These are phyloP conservation scores for Dorcus hopei DNA, from an alignment of 2,888 invertebrate genomes.

Conservation along the genomic window DNA sequence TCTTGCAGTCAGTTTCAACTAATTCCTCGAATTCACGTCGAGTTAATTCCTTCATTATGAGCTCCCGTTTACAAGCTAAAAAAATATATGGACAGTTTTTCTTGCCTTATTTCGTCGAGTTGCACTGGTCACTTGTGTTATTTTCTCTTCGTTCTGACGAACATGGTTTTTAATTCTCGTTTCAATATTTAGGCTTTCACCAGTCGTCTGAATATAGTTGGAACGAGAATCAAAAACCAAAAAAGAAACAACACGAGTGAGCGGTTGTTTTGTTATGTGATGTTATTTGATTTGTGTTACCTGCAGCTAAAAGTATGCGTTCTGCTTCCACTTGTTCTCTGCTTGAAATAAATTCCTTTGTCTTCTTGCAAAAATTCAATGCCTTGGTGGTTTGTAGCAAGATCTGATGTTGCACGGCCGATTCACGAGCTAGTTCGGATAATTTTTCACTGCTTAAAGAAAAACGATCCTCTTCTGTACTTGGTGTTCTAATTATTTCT, in stretches of 20 bases:
- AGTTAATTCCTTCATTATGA: constrained; percentile 24
- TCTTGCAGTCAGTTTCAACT: constrained; percentile 1
- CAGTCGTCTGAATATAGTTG: no score
- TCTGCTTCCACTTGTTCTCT: constrained; percentile 36
- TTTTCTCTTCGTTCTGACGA: no score
- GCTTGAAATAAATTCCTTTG: constrained; percentile 16
- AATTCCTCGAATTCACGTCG: constrained; percentile 18
- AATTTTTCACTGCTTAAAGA: not conserved
- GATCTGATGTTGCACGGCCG: constrained; percentile 35
- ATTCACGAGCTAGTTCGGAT: constrained; percentile 15
- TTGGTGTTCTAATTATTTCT: not conserved
- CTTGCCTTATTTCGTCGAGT: no score
- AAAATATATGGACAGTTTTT: not conserved
- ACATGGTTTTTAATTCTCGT: no score
- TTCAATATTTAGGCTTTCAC: not conserved
- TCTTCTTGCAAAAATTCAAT: constrained; percentile 28
- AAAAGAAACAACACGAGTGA: no score
- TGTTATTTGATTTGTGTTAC: constrained; percentile 1
- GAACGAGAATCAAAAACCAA: no score
- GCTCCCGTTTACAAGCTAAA: constrained; percentile 27
- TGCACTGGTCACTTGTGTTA: no score
- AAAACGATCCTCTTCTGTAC: not conserved
- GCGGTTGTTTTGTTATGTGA: no score
- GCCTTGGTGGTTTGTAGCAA: constrained; percentile 39
- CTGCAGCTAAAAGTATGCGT: constrained; percentile 36